Evolutionary conservation across 2,797 vertebrate species (phyloP), one percentile per base, ranked within the genome.

Genomic region (Mus spretus): DNA sequence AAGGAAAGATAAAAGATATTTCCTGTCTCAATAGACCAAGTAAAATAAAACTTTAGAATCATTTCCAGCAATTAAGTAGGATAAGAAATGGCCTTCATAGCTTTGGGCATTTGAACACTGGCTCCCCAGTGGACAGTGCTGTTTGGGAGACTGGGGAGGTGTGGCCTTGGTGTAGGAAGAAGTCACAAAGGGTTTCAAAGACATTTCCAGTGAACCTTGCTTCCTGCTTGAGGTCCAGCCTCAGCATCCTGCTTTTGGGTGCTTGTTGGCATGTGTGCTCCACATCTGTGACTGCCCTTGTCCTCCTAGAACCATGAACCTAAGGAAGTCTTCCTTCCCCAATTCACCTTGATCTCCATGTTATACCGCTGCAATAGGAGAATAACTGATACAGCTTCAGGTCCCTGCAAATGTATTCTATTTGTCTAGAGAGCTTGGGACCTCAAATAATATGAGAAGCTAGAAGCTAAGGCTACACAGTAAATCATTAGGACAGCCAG

Each of bases 351-450:
- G 37, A 40, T 40, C 37, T 40, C 37, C 37, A 40, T 40, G 37
- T 40, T 40, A 40, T 40, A 40, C 47, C 26, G 11, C 6, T 19
- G 75, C 82, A 22, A 31, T 1, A 44, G 59, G 40, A 31, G 47
- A 34, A 1, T 11, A 20, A 82, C 17, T 9, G 55, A 26, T 57
- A 15, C n/a, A 24, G 11, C 72, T 13, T 19, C 40, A 44, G 57
- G 79, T 80, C 40, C 55, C 75, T 78, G 47, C 55, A 88, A 91
- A 93, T 72, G 47, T 74, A 80, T 67, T 91, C 84, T n/a, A 96
- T 83, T 77, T 50, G 95, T 81, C 26, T 31, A 88, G 81, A 95
- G 96, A 93, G 86, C 34, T 81, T 3, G 13, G 67, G 14, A 59
- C 10, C 37, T 91, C 67, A 75, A 83, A 24, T 28, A 94, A 34